Base-by-base conservation (phyloP, 2,888 invertebrate species). In the Zeuzera pyrina region DNA sequence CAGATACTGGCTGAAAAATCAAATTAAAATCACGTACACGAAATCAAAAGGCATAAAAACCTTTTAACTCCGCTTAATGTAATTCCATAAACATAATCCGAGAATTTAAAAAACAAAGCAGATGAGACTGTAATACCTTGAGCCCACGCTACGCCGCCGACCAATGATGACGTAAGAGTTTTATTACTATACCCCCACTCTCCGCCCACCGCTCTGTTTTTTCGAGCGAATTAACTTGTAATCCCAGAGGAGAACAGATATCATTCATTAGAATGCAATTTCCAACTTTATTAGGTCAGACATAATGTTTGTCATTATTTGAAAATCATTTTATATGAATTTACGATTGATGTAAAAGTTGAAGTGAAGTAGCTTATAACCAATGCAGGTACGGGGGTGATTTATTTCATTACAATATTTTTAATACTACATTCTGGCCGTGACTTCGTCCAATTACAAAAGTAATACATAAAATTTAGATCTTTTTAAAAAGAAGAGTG, bases 181-280 rank as follows among this genome's bases (percentile, higher is more conserved):
- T 77, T 76, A 76, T 76, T 74, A 71, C 67, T 60, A 48, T 48
- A 43, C 42, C 53, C 49, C 45, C 42, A 42, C 42, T 39, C 40
- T 42, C 43, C 47, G 42, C 45, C 47, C 45, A 12, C 25, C 15
- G 21, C 33, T 30, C 33, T 33, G 59, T 58, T 61, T 63, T 68
- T 76, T 70, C 68, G 72, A 77, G 68, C 70, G 79, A 79, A 79
- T 81, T 79, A 78, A 68, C 72, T 72, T 73, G 69, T 79, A 73
- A 81, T 78, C 78, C 76, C 64, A 56, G 57, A 63, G 71, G 68
- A 78, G 71, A 61, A 66, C 69, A 69, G 71, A 72, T 74, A 74
- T 63, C 76, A 73, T 78, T 77, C 66, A 79, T 79, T 76, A 76
- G 67, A 78, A 76, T 76, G 65, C 67, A 64, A 70, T 71, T 70